A percentile compares a stretch with the other conserved stretches of the same genome.
Conservation (phyloP, 2,888 invertebrate genomes). For the Lochmaea crataegi region DNA sequence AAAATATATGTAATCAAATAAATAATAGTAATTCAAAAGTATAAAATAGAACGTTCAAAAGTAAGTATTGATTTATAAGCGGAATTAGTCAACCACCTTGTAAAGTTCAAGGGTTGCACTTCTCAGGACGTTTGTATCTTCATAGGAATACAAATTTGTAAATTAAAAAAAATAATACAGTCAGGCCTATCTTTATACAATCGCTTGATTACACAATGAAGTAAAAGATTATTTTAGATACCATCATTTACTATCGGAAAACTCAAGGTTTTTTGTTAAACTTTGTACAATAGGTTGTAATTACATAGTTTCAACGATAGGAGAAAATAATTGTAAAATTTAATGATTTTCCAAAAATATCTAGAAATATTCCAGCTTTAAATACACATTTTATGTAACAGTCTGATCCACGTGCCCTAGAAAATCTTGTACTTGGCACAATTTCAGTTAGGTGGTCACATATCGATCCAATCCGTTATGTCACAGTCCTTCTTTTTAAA, state of each 20-base stretch:
- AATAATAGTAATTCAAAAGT: not conserved
- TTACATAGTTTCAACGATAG: not conserved
- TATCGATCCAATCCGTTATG: conserved; percentile 38
- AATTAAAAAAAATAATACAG: too few species aligned
- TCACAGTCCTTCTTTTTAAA: not conserved
- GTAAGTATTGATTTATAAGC: not conserved
- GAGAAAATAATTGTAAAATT: not conserved
- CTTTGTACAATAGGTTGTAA: not conserved
- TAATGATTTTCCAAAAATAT: conserved; percentile 5
- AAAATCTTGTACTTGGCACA: conserved; percentile 41
- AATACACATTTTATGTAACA: conserved; percentile 36
- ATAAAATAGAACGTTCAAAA: not conserved
- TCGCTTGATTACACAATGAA: not conserved
- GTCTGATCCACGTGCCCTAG: conserved; percentile 36
- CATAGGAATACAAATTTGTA: too few species aligned
- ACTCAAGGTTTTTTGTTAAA: not conserved
- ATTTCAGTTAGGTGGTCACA: conserved; percentile 29
- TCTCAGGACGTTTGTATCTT: too few species aligned
- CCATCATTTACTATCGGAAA: not conserved
- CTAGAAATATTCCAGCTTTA: not conserved
- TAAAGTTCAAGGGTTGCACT: too few species aligned
- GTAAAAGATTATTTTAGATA: not conserved
- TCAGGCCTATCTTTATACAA: too few species aligned
- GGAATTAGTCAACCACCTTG: not conserved
- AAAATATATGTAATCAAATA: too few species aligned